Conservation (phyloP, 2,888 invertebrate genomes). For the Polyommatus icarus region DNA sequence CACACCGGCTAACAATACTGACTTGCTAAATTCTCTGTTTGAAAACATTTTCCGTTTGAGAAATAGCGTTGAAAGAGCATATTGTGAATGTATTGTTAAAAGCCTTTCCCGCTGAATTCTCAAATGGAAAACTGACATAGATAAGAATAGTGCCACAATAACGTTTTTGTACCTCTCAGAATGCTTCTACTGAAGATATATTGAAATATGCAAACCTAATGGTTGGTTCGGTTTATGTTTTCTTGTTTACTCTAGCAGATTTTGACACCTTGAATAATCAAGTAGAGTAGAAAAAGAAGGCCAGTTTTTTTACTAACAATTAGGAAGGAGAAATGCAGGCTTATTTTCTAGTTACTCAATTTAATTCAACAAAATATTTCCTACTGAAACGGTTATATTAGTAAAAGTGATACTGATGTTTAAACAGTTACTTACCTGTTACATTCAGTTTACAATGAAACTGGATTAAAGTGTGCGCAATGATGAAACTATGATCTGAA, state of each 20-base stretch:
- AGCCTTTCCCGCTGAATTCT: constrained; percentile 25
- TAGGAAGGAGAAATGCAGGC: too few species aligned
- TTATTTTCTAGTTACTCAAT: too few species aligned
- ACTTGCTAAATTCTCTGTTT: constrained; percentile 17
- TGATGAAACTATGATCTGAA: too few species aligned
- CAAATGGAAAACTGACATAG: constrained; percentile 31
- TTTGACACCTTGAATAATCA: background rate
- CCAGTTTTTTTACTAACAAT: too few species aligned
- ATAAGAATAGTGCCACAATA: constrained; percentile 28
- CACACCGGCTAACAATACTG: constrained; percentile 5
- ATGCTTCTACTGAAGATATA: constrained; percentile 5
- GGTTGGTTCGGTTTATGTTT: background rate
- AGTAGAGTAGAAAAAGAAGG: too few species aligned
- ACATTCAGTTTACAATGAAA: too few species aligned
- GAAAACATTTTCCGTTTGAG: constrained; percentile 19
- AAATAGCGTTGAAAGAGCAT: constrained; percentile 6
- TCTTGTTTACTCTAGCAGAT: background rate
- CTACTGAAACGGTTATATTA: too few species aligned
- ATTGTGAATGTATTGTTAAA: constrained; percentile 30
- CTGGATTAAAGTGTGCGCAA: too few species aligned
- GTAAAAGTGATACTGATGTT: too few species aligned
- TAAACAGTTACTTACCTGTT: too few species aligned
- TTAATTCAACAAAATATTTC: too few species aligned
- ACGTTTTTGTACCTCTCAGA: constrained; percentile 12
- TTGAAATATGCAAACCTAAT: constrained; percentile 25